Base-by-base conservation (phyloP, 2,113 vertebrate genomes). In the Greenwoodochromis staneri region DNA sequence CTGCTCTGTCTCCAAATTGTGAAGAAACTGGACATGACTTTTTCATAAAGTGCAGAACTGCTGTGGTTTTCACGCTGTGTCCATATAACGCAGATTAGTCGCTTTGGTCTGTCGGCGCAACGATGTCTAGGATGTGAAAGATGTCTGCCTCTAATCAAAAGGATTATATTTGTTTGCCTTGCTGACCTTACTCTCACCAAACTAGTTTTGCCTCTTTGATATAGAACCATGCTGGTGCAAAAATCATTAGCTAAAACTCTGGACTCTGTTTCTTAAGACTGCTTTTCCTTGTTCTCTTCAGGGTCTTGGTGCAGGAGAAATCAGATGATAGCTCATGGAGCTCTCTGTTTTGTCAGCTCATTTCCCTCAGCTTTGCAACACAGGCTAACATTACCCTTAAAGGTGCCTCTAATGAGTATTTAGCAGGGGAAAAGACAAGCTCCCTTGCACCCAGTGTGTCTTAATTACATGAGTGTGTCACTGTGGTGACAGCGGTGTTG, bases 371-470 rank as follows among this genome's bases (percentile, higher is more conserved):
- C 94, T 90, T 93, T 83, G 82, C 90, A 84, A 92, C 89, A 85
- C 80, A 76, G 90, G 78, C 86, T 45, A 88, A 93, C 93, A 94
- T 96, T 94, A 94, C 91, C 91, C 92, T 95, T 96, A 94, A 96
- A 96, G 91, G 91, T 92, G 76, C 54, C 91, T 92, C 93, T 96
- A 96, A 96, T 96, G 95, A 96, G 92, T 91, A 88, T 91, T 94
- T 96, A 94, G 83, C 86, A 93, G 86, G 94, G 95, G 95, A 95
- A 91, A 93, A 95, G 88, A 34, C 57, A 27, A 51, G 89, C 83
- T 91, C 94, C 91, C 91, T 59, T 86, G 87, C 87, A 91, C 92
- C 93, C 81, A 49, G 71, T 87, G 91, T 89, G 89, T 93, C 92
- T 91, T 95, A 94, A 96, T 96, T 95, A 96, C 95, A 87, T 42